Base-by-base conservation (phyloP, 2,113 vertebrate genomes). In the Ciconia boyciana region DNA sequence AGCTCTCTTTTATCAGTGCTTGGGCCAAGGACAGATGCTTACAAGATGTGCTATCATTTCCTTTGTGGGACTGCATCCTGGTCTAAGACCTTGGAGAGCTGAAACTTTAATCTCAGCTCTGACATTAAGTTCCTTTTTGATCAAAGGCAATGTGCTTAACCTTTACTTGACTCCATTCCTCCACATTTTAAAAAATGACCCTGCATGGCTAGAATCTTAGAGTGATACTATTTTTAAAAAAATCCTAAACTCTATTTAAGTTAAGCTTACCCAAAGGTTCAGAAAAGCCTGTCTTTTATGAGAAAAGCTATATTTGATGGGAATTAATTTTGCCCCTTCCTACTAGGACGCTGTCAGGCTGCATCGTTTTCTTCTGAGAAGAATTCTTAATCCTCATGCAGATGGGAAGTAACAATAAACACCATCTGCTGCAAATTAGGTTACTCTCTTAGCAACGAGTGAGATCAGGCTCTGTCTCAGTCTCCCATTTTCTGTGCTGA, bases 351-450 rank as follows among this genome's bases (percentile, higher is more conserved):
- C 89, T 92, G 94, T 90, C 84, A 91, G 65, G 41, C 83, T 90
- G 61, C 65, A 84, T 95, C 1, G 2, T 92, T 96, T 92, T 82
- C 89, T 94, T 96, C 85, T 90, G 72, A 92, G 92, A 86, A 96
- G 84, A 94, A 74, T 94, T 97, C 96, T 96, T 95, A 93, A 93
- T 96, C 92, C 85, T 96, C 57, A 79, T 95, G 91, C 93, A 96
- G 97, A 96, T 97, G 96, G 96, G 83, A 94, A 93, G 94, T 94
- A 96, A 96, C 93, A 97, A 96, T 96, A 97, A 97, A 96, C 94
- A 96, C 96, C 96, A 96, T 96, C 96, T 97, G 97, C 89, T 97
- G 89, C 83, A 97, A 96, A 96, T 97, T 94, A 91, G 79, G 91
- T 97, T 97, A 95, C 84, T 96, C 94, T 81, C 95, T 93, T 96